These are phyloP conservation scores for Dysidea cf. avara DNA, from an alignment of 37 sponge, comb jelly and placozoan genomes.

Conservation along the genomic window DNA sequence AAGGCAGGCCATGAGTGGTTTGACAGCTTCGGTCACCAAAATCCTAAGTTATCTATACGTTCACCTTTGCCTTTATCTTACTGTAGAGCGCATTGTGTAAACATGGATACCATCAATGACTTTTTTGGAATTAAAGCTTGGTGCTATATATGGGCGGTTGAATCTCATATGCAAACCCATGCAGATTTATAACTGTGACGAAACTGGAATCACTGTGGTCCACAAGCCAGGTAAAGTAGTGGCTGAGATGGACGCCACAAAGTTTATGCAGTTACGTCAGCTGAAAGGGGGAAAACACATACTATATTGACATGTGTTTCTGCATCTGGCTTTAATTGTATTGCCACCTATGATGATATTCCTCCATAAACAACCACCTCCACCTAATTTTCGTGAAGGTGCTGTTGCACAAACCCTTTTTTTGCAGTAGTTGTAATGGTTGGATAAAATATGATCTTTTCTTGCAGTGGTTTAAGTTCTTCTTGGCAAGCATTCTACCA, in stretches of 20 bases:
- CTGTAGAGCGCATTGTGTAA: slow-evolving; percentile 22
- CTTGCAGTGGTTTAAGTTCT: slow-evolving; percentile 47
- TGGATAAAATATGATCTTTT: slow-evolving; percentile 32
- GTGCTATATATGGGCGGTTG: slow-evolving; percentile 28
- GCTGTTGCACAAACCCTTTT: slow-evolving; percentile 33
- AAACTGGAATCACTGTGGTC: slow-evolving; percentile 29
- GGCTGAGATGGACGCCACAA: slow-evolving; percentile 5
- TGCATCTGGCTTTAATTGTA: neutral
- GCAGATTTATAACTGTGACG: slow-evolving; percentile 49
- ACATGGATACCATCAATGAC: slow-evolving; percentile 31
- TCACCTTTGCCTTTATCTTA: slow-evolving; percentile 52
- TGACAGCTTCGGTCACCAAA: slow-evolving; percentile 29
- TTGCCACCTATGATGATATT: too few relatives aligned
- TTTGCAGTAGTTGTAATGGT: slow-evolving; percentile 29
- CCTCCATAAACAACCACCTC: slow-evolving; percentile 24
- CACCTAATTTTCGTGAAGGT: slow-evolving; percentile 15
- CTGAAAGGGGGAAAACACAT: slow-evolving; percentile 7
- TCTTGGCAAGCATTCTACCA: slow-evolving; percentile 18
- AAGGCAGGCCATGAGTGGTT: slow-evolving; percentile 48
- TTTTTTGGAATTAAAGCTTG: slow-evolving; percentile 54
- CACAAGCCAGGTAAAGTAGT: slow-evolving; percentile 35
- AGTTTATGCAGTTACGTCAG: slow-evolving; percentile 39
- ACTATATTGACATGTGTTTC: neutral
- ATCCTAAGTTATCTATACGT: slow-evolving; percentile 26
- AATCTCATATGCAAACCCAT: slow-evolving; percentile 39